Percentiles rank a stretch among this genome's conserved stretches.
These are phyloP conservation scores for Chiloscyllium plagiosum DNA, from an alignment of 2,113 vertebrate genomes.

Conservation along the genomic window DNA sequence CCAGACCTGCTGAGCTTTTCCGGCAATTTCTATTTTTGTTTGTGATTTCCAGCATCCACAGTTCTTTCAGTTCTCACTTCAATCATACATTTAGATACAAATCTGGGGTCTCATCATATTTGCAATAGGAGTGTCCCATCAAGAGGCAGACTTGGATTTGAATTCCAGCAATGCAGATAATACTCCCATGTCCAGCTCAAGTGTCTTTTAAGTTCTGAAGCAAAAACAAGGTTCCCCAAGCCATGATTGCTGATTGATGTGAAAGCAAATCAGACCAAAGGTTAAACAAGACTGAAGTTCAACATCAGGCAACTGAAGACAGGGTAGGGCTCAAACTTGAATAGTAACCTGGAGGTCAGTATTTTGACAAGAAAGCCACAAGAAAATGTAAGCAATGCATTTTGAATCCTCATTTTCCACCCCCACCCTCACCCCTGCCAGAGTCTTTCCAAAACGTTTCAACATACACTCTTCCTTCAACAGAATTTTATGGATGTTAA, in stretches of 20 bases:
- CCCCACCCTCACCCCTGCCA: no score
- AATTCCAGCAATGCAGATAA: no score
- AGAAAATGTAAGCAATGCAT: neutral
- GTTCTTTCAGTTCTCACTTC: no score
- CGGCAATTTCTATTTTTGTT: no score
- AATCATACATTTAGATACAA: no score
- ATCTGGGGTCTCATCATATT: no score
- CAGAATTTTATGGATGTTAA: neutral
- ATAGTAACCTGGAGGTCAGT: neutral
- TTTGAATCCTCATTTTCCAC: neutral
- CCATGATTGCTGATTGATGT: neutral
- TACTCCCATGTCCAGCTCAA: no score
- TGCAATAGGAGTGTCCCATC: no score
- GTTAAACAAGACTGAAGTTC: neutral
- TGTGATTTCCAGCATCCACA: no score
- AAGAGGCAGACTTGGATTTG: no score
- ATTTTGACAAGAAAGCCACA: neutral
- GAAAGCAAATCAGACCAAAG: neutral
- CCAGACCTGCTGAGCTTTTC: no score
- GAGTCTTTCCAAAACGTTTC: neutral
- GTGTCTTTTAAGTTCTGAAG: no score
- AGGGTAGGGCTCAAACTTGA: neutral
- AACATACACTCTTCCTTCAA: neutral
- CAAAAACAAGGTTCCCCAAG: neutral
- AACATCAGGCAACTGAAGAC: neutral